phyloP scores from a whole-genome alignment of 2,888 invertebrate genomes.

The Resseliella maxima region DNA sequence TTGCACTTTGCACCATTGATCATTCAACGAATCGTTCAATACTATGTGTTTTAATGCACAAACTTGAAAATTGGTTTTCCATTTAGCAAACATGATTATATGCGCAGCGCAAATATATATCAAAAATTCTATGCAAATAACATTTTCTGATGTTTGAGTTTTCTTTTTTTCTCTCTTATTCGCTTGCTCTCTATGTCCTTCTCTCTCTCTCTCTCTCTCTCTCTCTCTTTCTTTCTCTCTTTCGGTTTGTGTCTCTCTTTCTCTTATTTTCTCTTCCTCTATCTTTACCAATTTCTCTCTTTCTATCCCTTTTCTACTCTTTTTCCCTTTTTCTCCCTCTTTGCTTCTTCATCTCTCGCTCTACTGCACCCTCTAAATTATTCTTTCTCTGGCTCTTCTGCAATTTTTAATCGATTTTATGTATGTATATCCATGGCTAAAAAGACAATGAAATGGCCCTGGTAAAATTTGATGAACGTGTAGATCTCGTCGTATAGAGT shows the following conservation, averaged over 20 bases:
- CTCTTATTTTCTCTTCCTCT: no score
- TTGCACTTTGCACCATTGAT: slow-evolving; percentile 42
- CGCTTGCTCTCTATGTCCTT: no score
- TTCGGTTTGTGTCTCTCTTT: no score
- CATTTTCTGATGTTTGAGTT: not conserved
- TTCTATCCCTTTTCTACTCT: no score
- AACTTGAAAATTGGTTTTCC: not conserved
- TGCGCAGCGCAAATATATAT: slow-evolving; percentile 2
- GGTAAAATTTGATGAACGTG: not conserved
- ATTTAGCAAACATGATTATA: not conserved
- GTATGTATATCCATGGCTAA: not conserved
- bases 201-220: no score
- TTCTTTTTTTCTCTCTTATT: no score
- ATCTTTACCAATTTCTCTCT: no score
- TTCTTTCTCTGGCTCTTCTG: not conserved
- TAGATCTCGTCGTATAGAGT: not conserved
- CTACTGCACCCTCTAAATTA: no score
- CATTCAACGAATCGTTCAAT: not conserved
- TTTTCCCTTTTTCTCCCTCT: no score
- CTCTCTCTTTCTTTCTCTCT: no score
- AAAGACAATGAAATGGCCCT: not conserved
- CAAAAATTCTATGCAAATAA: slow-evolving; percentile 6
- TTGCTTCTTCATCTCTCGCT: no score
- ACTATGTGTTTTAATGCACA: not conserved
- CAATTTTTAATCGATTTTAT: not conserved